Evolutionary conservation across 2,888 invertebrate species (phyloP).

Genomic region (Drosophila suboccidentalis): DNA sequence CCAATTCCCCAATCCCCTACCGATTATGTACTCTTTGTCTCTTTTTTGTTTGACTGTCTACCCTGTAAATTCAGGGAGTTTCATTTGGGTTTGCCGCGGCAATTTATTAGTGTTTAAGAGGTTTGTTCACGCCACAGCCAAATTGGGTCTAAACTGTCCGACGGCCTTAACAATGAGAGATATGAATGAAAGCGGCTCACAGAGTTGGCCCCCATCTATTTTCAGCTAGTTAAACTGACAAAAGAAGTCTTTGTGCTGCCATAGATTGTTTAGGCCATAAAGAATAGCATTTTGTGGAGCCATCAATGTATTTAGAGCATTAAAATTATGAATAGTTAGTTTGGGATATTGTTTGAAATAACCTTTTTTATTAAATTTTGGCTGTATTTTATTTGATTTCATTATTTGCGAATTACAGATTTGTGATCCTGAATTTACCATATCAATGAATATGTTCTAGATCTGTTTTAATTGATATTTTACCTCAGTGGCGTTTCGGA

Average conservation of each 20-base stretch:
- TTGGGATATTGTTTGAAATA: not conserved
- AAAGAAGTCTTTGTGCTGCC: constrained; percentile 24
- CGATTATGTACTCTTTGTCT: constrained; percentile 11
- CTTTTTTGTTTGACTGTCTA: not conserved
- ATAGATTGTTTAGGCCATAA: constrained; percentile 26
- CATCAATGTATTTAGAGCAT: constrained; percentile 15
- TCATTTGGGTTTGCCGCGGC: constrained; percentile 52
- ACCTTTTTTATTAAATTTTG: not conserved
- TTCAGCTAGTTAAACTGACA: constrained; percentile 44
- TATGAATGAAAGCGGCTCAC: constrained; percentile 56
- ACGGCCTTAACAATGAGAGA: not conserved
- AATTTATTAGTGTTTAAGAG: constrained; percentile 76
- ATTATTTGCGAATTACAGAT: not conserved
- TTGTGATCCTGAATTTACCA: too few relatives aligned
- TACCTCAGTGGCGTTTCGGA: constrained; percentile 85
- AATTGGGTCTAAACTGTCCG: constrained; percentile 32
- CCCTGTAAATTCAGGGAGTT: constrained; percentile 74
- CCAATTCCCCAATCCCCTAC: constrained; percentile 9
- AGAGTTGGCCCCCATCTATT: constrained; percentile 8
- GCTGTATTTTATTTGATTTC: not conserved
- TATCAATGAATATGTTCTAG: not conserved
- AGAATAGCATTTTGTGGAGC: constrained; percentile 16
- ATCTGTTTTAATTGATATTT: constrained; percentile 17
- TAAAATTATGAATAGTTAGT: constrained; percentile 20
- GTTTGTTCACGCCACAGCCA: constrained; percentile 70